Conservation (phyloP, 2,113 vertebrate genomes). For the Ovis canadensis region DNA sequence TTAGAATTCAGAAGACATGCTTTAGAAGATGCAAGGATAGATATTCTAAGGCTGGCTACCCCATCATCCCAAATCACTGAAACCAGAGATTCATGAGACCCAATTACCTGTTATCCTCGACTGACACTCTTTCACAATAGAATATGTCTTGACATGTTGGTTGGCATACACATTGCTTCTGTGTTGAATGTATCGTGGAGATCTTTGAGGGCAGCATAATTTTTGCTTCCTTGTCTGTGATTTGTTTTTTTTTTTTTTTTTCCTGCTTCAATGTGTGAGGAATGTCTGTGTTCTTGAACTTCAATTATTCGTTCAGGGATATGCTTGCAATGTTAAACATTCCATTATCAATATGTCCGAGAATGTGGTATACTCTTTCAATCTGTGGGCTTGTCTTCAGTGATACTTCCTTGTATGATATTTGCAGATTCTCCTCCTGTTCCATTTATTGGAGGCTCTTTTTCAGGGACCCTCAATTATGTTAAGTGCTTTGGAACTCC, state of each 20-base stretch:
- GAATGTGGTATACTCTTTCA: neutral
- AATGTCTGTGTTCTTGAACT: slow-evolving; percentile 4
- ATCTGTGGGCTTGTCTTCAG: neutral
- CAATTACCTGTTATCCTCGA: neutral
- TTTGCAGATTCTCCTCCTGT: neutral
- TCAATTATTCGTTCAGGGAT: neutral
- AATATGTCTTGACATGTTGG: neutral
- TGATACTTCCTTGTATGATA: neutral
- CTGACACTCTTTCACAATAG: neutral
- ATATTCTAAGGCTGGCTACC: neutral
- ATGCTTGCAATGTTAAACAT: neutral
- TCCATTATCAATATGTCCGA: neutral
- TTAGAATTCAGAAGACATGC: neutral
- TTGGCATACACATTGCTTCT: neutral
- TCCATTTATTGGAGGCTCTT: neutral
- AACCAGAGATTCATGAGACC: slow-evolving; percentile 4
- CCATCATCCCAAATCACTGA: neutral
- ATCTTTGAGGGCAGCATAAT: neutral
- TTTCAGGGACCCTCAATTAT: neutral
- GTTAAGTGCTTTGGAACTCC: neutral
- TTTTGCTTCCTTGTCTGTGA: neutral
- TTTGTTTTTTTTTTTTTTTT: neutral
- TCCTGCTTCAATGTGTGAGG: neutral
- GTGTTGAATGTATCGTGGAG: neutral
- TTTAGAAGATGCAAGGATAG: neutral